Conservation (phyloP, 2,888 invertebrate species). For the Andrena minutula region DNA sequence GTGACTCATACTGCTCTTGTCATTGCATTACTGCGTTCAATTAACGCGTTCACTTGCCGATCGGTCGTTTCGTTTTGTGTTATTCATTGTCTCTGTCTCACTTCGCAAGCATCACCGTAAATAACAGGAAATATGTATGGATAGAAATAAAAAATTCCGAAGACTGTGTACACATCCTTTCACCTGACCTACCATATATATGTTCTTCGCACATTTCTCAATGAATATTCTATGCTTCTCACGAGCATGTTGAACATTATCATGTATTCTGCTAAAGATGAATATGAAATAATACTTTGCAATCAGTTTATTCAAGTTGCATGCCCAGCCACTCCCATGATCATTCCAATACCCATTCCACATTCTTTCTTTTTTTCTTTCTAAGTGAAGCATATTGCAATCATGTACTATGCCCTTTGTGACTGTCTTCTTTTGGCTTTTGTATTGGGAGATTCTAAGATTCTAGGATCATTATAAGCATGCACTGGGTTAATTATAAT, state of each 20-base stretch:
- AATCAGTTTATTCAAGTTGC: slow-evolving; percentile 32
- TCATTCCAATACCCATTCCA: slow-evolving; percentile 44
- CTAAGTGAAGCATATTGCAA: slow-evolving; percentile 33
- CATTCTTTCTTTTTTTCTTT: slow-evolving; percentile 25
- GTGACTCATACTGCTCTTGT: slow-evolving; percentile 64
- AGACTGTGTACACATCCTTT: neutral
- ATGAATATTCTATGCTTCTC: neutral
- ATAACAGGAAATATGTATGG: neutral
- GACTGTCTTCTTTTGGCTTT: neutral
- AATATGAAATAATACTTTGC: slow-evolving; percentile 3
- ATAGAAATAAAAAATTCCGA: slow-evolving; percentile 1
- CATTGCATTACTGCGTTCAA: slow-evolving; percentile 15
- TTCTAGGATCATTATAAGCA: neutral
- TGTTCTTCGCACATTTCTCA: neutral
- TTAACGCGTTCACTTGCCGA: slow-evolving; percentile 5
- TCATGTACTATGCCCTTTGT: neutral
- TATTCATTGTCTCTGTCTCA: neutral
- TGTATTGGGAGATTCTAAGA: neutral
- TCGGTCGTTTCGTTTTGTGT: neutral
- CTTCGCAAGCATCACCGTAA: neutral
- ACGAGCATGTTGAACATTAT: neutral
- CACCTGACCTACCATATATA: neutral
- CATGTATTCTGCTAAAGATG: neutral
- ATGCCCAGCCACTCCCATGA: slow-evolving; percentile 53
- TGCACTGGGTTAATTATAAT: neutral